Base-by-base conservation (phyloP, 2,888 invertebrate genomes). In the Trachelus iudaicus region DNA sequence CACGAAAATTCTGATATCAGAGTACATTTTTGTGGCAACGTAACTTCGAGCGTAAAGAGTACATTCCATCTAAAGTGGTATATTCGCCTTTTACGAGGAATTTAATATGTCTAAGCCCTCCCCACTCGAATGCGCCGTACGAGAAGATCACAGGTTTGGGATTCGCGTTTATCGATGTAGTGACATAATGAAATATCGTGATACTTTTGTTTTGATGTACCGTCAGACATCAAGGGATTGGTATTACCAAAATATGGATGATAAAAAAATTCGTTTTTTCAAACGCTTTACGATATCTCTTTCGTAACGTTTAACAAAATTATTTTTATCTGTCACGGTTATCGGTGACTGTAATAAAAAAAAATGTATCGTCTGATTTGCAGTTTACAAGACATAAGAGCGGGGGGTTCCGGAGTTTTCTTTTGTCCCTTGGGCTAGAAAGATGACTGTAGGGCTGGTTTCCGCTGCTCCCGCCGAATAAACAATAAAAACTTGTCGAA, bases 401-500 rank as follows among this genome's bases (percentile, higher is more conserved):
- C n/a, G n/a, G 23, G 23, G 56, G 56, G 56, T 23, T 23, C 56
- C 23, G 56, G 56, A 15, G 2, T 56, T 23, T 56, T 56, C 23
- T 56, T 23, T 23, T 56, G 56, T 56, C 56, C 56, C 56, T 9
- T 23, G 56, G 56, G 56, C 23, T 9, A 9, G 56, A 23, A 56
- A 9, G 23, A 23, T 56, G 56, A 56, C 56, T 56, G 56, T 23
- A 56, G 56, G 56, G 56, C 2, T 9, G 56, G 56, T 76, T 15
- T 4, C 34, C 35, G 30, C 75, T 73, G 79, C 85, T 86, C 78
- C 80, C 83, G 78, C 76, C 82, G 86, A 83, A 86, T 85, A 87
- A 88, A 88, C 87, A 87, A 86, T 84, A 84, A 87, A 84, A 85
- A 85, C 83, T 85, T 82, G 81, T 78, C 79, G 79, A 81, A 82